phyloP scores from a whole-genome alignment of 2,797 vertebrate species.

The Valencia hispanica region DNA sequence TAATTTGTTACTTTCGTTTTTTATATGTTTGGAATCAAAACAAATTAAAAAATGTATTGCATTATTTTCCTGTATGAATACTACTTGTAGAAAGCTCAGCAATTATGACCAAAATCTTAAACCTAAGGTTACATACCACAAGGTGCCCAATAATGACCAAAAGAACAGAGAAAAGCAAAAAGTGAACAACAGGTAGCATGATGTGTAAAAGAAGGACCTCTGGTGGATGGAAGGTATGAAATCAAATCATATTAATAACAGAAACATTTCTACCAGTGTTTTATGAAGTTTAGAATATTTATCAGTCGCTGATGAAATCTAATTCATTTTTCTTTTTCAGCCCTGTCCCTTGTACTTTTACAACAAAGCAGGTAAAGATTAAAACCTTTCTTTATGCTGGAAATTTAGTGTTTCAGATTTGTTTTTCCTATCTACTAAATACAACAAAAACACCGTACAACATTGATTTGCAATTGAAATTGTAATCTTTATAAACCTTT shows the following conservation, averaged over 20 bases:
- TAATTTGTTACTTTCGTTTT: background rate
- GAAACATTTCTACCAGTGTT: background rate
- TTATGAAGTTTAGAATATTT: background rate
- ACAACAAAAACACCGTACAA: background rate
- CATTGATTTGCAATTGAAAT: background rate
- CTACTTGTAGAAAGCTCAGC: background rate
- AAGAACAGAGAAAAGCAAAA: no score
- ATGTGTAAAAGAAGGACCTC: no score
- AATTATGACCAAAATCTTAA: no score
- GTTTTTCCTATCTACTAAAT: background rate
- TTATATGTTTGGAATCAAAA: background rate
- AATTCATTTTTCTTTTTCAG: background rate
- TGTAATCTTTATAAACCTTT: background rate
- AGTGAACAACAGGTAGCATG: no score
- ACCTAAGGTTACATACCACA: no score
- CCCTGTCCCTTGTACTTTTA: background rate
- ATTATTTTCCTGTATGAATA: background rate
- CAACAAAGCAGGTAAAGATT: background rate
- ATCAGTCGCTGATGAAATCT: background rate
- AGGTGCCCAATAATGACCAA: no score
- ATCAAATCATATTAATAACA: background rate
- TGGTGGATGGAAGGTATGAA: no score
- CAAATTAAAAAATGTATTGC: background rate
- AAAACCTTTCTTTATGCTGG: background rate
- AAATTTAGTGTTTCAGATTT: background rate